Percentiles rank a stretch among this genome's conserved stretches.
Conservation (phyloP, 1,140 invertebrate species). For the Tribolium madens region DNA sequence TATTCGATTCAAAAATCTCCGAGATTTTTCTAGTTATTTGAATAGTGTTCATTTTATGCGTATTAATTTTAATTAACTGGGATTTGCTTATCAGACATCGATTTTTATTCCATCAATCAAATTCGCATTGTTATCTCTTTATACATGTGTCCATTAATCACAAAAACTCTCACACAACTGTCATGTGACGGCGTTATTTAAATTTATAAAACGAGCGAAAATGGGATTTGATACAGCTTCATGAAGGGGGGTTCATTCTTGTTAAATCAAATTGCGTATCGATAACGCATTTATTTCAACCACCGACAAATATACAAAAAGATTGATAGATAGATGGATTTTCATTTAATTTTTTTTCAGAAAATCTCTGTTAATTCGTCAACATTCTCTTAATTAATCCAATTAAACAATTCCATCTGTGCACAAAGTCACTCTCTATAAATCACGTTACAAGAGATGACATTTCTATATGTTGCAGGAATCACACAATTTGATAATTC, state of each 20-base stretch:
- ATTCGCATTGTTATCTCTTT: not conserved
- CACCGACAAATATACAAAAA: too few species aligned
- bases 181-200: not conserved
- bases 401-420: slow-evolving; percentile 40
- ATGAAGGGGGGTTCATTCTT: too few species aligned
- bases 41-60: too few species aligned
- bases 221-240: not conserved
- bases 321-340: too few species aligned
- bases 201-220: slow-evolving; percentile 2
- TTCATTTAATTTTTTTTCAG: too few species aligned
- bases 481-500: slow-evolving; percentile 24
- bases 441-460: slow-evolving; percentile 33
- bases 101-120: slow-evolving; percentile 33
- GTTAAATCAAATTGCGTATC: too few species aligned
- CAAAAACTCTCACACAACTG: not conserved
- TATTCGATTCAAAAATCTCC: not conserved
- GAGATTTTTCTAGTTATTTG: too few species aligned
- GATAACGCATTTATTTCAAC: too few species aligned
- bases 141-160: slow-evolving; percentile 22
- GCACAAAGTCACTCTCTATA: slow-evolving; percentile 26
- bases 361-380: too few species aligned
- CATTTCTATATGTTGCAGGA: slow-evolving; percentile 34
- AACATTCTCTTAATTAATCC: not conserved
- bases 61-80: slow-evolving; percentile 33
- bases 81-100: not conserved